Percentiles rank a stretch among this genome's conserved stretches.
Evolutionary conservation across 2,113 vertebrate genomes (phyloP).

Genomic region (Casuarius casuarius): DNA sequence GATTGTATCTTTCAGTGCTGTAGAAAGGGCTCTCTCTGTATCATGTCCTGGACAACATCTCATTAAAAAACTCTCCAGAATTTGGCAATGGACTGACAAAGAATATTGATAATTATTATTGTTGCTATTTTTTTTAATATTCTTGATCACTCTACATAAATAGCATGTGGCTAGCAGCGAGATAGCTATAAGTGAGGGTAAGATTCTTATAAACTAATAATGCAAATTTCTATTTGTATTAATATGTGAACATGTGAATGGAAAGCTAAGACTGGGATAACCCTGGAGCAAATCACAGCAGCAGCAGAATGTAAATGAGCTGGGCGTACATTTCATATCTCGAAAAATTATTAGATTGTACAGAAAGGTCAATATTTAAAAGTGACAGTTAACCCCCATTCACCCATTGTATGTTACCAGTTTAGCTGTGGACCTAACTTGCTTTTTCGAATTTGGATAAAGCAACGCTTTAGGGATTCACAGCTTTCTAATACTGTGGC

Average conservation of each 20-base stretch:
- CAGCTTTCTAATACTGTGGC: neutral
- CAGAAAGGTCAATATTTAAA: neutral
- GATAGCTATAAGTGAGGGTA: neutral
- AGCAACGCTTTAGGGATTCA: neutral
- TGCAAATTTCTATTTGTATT: neutral
- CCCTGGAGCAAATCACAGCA: neutral
- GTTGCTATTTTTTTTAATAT: neutral
- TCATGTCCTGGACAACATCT: fast-evolving
- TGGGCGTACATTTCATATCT: neutral
- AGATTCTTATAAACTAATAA: neutral
- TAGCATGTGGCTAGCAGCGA: neutral
- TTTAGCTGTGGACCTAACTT: neutral
- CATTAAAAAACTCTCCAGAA: neutral
- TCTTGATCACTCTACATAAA: neutral
- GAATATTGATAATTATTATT: neutral
- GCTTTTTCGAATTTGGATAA: neutral
- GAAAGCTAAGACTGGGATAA: neutral
- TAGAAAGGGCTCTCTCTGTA: neutral
- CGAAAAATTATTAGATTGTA: neutral
- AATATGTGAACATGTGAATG: neutral
- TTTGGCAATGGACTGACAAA: neutral
- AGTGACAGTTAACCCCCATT: neutral
- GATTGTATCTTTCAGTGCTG: neutral
- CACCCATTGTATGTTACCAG: neutral
- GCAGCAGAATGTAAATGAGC: neutral